phyloP scores from a whole-genome alignment of 2,888 invertebrate genomes.

The Pachycephus smyrnensis region DNA sequence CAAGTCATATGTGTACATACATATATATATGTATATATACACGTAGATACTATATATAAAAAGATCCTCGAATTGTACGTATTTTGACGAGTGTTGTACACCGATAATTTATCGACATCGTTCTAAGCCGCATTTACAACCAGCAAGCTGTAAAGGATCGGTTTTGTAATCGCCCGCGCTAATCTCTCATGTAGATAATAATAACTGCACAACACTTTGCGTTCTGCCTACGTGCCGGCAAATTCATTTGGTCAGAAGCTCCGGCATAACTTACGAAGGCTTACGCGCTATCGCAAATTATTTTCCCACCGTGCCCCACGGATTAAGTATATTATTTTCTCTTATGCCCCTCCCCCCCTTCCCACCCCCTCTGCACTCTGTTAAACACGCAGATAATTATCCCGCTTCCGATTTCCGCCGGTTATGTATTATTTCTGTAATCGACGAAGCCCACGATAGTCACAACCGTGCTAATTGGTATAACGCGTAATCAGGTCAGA shows the following conservation, averaged over 20 bases:
- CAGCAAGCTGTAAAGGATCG: slow-evolving; percentile 20
- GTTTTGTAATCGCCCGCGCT: slow-evolving; percentile 38
- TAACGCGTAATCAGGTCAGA: neutral
- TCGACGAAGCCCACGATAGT: neutral
- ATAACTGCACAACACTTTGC: slow-evolving; percentile 45
- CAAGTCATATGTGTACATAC: neutral
- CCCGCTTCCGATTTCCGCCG: slow-evolving; percentile 26
- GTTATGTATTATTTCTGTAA: slow-evolving; percentile 19
- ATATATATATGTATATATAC: neutral
- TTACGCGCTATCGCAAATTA: slow-evolving; percentile 53
- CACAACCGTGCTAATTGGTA: neutral
- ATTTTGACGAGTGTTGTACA: neutral
- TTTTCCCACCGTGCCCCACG: slow-evolving; percentile 45
- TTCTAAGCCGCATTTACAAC: slow-evolving; percentile 1
- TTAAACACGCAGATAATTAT: slow-evolving; percentile 41
- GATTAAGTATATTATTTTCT: slow-evolving; percentile 28
- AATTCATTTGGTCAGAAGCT: slow-evolving; percentile 45
- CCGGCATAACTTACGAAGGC: slow-evolving; percentile 51
- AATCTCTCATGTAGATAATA: slow-evolving; percentile 42
- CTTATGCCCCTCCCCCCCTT: slow-evolving; percentile 16
- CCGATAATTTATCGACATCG: neutral
- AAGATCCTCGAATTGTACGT: neutral
- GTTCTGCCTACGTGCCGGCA: slow-evolving; percentile 27
- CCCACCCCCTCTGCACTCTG: slow-evolving; percentile 10
- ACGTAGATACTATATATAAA: neutral